Conservation (phyloP, 2,888 invertebrate species). For the Anodontia alba region DNA sequence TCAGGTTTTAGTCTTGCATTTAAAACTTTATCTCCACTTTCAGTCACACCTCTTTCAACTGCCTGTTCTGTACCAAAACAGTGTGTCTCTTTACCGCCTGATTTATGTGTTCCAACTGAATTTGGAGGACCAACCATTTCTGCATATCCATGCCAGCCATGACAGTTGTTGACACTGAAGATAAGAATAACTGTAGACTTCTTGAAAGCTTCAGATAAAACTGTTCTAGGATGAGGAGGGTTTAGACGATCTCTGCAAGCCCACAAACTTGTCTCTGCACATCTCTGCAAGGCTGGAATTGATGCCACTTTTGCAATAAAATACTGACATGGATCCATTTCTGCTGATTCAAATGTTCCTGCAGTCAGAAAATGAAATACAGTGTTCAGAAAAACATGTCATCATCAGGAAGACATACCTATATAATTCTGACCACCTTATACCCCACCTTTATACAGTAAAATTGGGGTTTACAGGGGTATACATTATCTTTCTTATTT, state of each 20-base stretch:
- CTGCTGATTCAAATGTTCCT: too few relatives aligned
- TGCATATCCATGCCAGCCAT: conserved; percentile 82
- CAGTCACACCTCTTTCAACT: too few relatives aligned
- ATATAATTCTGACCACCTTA: too few relatives aligned
- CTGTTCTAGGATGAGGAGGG: conserved; percentile 69
- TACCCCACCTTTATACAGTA: too few relatives aligned
- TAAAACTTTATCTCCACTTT: too few relatives aligned
- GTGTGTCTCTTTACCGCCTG: neutral
- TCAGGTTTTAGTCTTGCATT: too few relatives aligned
- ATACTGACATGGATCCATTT: conserved; percentile 34
- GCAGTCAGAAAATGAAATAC: too few relatives aligned
- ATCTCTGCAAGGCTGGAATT: conserved; percentile 66
- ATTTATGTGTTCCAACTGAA: neutral
- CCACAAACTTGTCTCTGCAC: conserved; percentile 68
- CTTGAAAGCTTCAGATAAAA: conserved; percentile 64
- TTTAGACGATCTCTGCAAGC: conserved; percentile 70
- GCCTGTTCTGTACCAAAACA: too few relatives aligned
- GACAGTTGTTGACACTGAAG: conserved; percentile 80
- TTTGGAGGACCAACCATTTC: conserved; percentile 63
- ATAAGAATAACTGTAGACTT: conserved; percentile 71
- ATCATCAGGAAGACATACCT: too few relatives aligned
- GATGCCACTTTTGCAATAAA: conserved; percentile 74
- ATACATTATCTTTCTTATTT: too few relatives aligned
- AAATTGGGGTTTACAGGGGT: too few relatives aligned
- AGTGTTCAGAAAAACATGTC: too few relatives aligned